Evolutionary conservation across 35 echinoderm and acorn worm species (phyloP).

Genomic region (Holothuria glaberrima): DNA sequence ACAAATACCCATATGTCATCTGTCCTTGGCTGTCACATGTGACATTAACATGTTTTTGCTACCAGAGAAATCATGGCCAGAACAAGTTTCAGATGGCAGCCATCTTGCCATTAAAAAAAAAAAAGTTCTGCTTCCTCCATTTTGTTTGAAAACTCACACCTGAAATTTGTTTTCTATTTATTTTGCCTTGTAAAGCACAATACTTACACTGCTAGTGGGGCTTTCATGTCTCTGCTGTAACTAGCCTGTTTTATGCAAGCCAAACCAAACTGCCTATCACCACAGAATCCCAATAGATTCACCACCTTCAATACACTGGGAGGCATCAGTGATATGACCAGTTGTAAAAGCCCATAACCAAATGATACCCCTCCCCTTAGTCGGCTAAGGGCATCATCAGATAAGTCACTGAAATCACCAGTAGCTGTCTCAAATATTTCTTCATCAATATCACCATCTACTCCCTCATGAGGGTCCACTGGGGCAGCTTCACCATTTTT

Average conservation of each 20-base stretch:
- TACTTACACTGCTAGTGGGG: constrained; percentile 94
- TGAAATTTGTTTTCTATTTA: neutral
- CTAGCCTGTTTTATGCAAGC: constrained; percentile 80
- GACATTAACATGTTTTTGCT: no score
- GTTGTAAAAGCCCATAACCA: constrained; percentile 92
- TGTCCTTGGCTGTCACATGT: no score
- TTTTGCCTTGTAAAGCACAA: neutral
- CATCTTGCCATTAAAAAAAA: no score
- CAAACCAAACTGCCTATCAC: constrained; percentile 85
- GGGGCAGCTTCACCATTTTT: constrained; percentile 26
- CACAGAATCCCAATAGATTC: constrained; percentile 93
- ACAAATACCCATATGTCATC: no score
- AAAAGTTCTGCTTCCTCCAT: no score
- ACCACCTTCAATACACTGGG: constrained; percentile 92
- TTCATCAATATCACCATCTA: constrained; percentile 19
- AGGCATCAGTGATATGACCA: constrained; percentile 97
- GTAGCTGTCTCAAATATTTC: constrained; percentile 50
- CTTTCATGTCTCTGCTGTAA: constrained; percentile 96
- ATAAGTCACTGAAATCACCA: constrained; percentile 60
- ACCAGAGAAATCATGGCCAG: no score
- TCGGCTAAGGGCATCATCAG: constrained; percentile 69
- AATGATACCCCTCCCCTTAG: constrained; percentile 88
- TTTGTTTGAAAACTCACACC: no score
- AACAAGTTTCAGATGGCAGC: no score
- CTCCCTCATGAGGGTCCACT: constrained; percentile 1